Evolutionary conservation across 2,888 invertebrate species (phyloP), one percentile per base, ranked within the genome.

Genomic region (Drosophila dives): DNA sequence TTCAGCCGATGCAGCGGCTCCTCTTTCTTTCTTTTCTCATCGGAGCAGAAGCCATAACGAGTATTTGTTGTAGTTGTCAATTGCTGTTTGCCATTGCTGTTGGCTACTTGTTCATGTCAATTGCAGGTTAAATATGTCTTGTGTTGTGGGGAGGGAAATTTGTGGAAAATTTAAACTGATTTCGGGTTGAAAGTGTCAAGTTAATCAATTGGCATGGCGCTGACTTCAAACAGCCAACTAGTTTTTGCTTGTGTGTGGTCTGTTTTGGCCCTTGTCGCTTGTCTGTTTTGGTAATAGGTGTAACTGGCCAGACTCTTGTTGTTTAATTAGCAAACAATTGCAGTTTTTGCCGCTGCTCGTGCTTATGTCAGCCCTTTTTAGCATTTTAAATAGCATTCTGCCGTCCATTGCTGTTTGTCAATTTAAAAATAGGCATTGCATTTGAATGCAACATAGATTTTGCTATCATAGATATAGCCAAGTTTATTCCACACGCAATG

Each of bases 181-280:
- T 74, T 68, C 65, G 45, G 66, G 79, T 75, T 62, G 67, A 76
- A 76, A 89, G 86, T 85, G 86, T 86, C 89, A 85, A 80, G 72
- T 67, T 83, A 86, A 86, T 86, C 89, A 86, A 86, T 89, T 86
- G 85, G 71, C 80, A 72, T 78, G 87, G 69, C 80, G 86, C 86
- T 66, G 59, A 80, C 84, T 66, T 83, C 80, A 86, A 90, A 80
- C 74, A 50, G 32, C 29, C 62, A 26, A 26, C 40, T 23, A 2
- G n/a, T 15, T 51, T 29, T 5, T n/a, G 17, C 48, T 40, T 51
- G 50, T 75, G 79, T 77, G 79, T 26, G 72, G 64, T 77, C 72
- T 54, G 49, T 38, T 34, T 42, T 33, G 38, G 38, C 53, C 51
- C 45, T 62, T 69, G 61, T 55, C 45, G 40, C 40, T 56, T 40